phyloP scores from a whole-genome alignment of 2,888 invertebrate genomes.

The Ichneumoninae sp. region DNA sequence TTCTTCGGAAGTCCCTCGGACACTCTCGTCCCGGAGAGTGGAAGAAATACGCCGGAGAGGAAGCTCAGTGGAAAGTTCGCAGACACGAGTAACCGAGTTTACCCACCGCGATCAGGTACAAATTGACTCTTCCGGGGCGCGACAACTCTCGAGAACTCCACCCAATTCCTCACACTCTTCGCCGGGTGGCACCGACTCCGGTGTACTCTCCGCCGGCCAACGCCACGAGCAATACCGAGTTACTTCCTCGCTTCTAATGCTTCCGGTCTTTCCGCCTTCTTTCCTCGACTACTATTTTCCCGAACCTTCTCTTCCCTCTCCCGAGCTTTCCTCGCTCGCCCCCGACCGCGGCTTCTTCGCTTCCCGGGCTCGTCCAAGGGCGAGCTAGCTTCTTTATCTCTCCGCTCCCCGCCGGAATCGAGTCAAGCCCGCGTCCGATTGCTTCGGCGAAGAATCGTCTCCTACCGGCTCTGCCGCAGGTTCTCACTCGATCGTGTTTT shows the following conservation, averaged over 20 bases:
- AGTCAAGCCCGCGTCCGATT: constrained; percentile 77
- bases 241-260: constrained; percentile 64
- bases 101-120: constrained; percentile 66
- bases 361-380: constrained; percentile 43
- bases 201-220: constrained; percentile 16
- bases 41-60: constrained; percentile 27
- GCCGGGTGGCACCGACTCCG: neutral
- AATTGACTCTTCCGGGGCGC: constrained; percentile 68
- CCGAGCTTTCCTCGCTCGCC: constrained; percentile 32
- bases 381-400: constrained; percentile 58
- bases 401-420: constrained; percentile 70
- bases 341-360: constrained; percentile 59
- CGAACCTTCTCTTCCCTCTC: neutral
- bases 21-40: constrained; percentile 30
- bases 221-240: constrained; percentile 53
- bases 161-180: constrained; percentile 64
- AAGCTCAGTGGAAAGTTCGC: constrained; percentile 51
- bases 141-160: constrained; percentile 62
- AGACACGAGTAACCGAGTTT: constrained; percentile 60
- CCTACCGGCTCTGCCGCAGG: constrained; percentile 22
- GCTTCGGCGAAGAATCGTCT: constrained; percentile 67
- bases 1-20: constrained; percentile 45
- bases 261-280: constrained; percentile 53
- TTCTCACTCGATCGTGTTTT: constrained; percentile 67
- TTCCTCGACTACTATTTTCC: constrained; percentile 31